Base-by-base conservation (phyloP, 1,140 invertebrate species). In the Sitobion miscanthi region DNA sequence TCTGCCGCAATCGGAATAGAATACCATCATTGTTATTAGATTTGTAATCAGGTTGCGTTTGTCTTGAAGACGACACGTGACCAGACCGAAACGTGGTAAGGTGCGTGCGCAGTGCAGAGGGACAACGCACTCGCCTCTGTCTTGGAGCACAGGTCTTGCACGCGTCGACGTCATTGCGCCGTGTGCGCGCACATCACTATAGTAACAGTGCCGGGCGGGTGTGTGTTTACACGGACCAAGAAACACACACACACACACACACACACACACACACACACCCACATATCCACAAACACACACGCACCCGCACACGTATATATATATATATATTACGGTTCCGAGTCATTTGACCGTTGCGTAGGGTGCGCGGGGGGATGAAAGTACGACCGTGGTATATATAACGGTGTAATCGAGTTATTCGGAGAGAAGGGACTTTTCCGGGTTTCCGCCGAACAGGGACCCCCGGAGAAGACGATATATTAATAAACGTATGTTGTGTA, bases 331-430 rank as follows among this genome's bases (percentile, higher is more conserved):
- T 38, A 83, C 20, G 35, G 85, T 86, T 47, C 45, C 85, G 42
- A 47, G 23, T 86, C 42, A 86, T 86, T 86, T 86, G 85, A 86
- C 85, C 85, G 45, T 86, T 47, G 42, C 4, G 11, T 9, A 23
- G 21, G 77, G 77, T 2, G 20, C 0, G 6, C 5, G 17, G 35
- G 1, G 6, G 30, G n/a, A 17, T 38, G 77, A n/a, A 83, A 6
- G 77, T 9, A 69, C 62, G 17, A 82, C 17, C 20, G 7, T 38
- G n/a, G 77, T 77, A 77, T n/a, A 77, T 77, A 83, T 38, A 1
- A 23, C 77, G 35, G n/a, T 30, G 25, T 86, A 47, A 86, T 86
- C 85, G 85, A 86, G 85, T 86, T 86, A 86, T 86, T 86, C 45
- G 45, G 85, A 11, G 23, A 42, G 85, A 30, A 86, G 85, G 42